A percentile compares a stretch with the other conserved stretches of the same genome.
phyloP scores from a whole-genome alignment of 2,888 invertebrate genomes.

The Calephelis perditalis region DNA sequence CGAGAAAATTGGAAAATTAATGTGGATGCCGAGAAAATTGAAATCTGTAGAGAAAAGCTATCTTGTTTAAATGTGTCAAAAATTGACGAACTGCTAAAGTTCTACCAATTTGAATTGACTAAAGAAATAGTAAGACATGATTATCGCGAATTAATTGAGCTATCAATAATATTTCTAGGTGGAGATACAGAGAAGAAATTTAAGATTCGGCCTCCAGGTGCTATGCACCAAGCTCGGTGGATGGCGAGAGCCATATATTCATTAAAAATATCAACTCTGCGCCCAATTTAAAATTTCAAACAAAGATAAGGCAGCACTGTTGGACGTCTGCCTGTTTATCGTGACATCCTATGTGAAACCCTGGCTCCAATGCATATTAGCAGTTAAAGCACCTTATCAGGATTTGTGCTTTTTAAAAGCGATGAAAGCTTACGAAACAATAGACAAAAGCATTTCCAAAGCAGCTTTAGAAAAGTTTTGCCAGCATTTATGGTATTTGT shows the following conservation, averaged over 20 bases:
- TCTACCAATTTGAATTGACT: not conserved
- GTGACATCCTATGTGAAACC: slow-evolving; percentile 20
- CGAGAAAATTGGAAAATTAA: not conserved
- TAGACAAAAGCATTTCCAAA: slow-evolving; percentile 16
- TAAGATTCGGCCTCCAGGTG: too few relatives aligned
- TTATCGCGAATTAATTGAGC: slow-evolving; percentile 20
- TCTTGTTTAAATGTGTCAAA: not conserved
- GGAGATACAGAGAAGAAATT: too few relatives aligned
- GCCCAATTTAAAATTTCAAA: not conserved
- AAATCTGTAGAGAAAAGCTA: not conserved
- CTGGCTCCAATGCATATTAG: slow-evolving; percentile 23
- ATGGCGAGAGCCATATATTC: too few relatives aligned
- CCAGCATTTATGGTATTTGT: slow-evolving; percentile 21
- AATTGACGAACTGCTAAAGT: not conserved
- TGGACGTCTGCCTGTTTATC: slow-evolving; percentile 22
- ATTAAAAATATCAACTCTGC: too few relatives aligned
- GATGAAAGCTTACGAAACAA: slow-evolving; percentile 21
- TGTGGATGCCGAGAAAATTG: not conserved
- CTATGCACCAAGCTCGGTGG: too few relatives aligned
- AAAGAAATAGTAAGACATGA: slow-evolving; percentile 20
- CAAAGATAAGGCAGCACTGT: slow-evolving; percentile 15
- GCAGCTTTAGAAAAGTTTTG: slow-evolving; percentile 19
- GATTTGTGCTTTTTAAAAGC: slow-evolving; percentile 26
- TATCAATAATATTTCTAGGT: not conserved
- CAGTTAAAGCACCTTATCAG: slow-evolving; percentile 25